Evolutionary conservation across 2,888 invertebrate genomes (phyloP).

Genomic region (Dicranocentrus wangi): DNA sequence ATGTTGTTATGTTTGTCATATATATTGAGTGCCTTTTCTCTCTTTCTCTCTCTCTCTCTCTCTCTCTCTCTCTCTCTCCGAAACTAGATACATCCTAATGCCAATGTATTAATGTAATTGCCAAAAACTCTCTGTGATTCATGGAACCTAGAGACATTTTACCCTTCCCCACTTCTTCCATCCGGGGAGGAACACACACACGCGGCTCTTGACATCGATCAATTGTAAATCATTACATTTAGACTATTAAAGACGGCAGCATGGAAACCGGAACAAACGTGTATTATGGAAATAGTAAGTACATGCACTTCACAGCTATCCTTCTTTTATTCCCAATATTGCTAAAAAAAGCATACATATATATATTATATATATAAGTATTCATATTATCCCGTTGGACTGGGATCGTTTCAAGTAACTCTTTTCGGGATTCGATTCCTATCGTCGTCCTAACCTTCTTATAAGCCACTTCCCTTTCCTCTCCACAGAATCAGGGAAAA

Average conservation of each 20-base stretch:
- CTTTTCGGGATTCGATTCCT: too few relatives aligned
- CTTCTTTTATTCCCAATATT: too few relatives aligned
- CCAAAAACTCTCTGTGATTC: conserved; percentile 42
- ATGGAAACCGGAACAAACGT: conserved; percentile 2
- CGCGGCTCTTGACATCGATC: conserved; percentile 11
- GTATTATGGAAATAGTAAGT: not conserved
- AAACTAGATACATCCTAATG: conserved; percentile 40
- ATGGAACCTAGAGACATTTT: conserved; percentile 18
- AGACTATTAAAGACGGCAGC: conserved; percentile 13
- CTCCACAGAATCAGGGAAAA: too few relatives aligned
- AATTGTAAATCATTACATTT: conserved; percentile 48
- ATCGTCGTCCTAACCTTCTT: too few relatives aligned
- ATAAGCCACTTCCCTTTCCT: too few relatives aligned
- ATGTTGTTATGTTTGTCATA: conserved; percentile 37
- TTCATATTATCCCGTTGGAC: too few relatives aligned
- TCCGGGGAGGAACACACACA: not conserved
- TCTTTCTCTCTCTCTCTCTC: conserved; percentile 7
- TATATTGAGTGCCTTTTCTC: conserved; percentile 10
- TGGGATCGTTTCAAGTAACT: too few relatives aligned
- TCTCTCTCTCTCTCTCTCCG: conserved; percentile 14
- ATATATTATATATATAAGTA: too few relatives aligned
- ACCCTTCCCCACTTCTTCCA: not conserved
- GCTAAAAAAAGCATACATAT: too few relatives aligned
- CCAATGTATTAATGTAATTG: conserved; percentile 46
- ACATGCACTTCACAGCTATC: not conserved